phyloP scores from a whole-genome alignment of 2,113 vertebrate species.

The Cryptotis parvus region DNA sequence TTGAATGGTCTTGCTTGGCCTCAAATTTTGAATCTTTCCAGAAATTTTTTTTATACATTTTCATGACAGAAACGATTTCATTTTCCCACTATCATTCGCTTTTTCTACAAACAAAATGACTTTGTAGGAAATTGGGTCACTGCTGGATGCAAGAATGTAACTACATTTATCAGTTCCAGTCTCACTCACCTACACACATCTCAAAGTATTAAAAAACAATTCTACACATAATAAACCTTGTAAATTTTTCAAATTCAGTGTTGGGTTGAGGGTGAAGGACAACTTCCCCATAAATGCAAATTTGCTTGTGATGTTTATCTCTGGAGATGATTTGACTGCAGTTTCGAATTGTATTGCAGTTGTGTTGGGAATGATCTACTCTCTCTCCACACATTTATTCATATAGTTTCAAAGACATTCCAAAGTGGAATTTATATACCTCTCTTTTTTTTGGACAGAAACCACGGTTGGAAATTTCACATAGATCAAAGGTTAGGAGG shows the following conservation, averaged over 20 bases:
- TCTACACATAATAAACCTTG: conserved; percentile 46
- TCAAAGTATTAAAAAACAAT: conserved; percentile 68
- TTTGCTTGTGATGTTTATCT: conserved; percentile 76
- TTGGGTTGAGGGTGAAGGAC: conserved; percentile 68
- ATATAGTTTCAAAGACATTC: conserved; percentile 60
- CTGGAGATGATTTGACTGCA: conserved; percentile 71
- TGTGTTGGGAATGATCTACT: conserved; percentile 57
- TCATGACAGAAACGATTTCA: conserved; percentile 49
- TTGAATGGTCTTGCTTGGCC: conserved; percentile 33
- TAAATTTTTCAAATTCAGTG: conserved; percentile 70
- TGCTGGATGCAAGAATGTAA: conserved; percentile 57
- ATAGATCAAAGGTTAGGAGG: conserved; percentile 40
- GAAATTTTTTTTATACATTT: conserved; percentile 45
- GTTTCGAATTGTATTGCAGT: conserved; percentile 70
- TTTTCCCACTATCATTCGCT: conserved; percentile 12
- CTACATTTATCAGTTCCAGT: conserved; percentile 59
- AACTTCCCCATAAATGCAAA: conserved; percentile 74
- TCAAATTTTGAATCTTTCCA: conserved; percentile 41
- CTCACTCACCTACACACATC: conserved; percentile 41
- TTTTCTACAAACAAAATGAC: conserved; percentile 61
- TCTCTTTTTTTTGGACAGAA: conserved; percentile 11
- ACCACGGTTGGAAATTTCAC: conserved; percentile 40
- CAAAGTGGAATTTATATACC: conserved; percentile 11
- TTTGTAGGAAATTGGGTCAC: conserved; percentile 63
- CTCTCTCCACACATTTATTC: conserved; percentile 74